Evolutionary conservation across 2,797 vertebrate species (phyloP).

Genomic region (Pseudomugil tenellus): DNA sequence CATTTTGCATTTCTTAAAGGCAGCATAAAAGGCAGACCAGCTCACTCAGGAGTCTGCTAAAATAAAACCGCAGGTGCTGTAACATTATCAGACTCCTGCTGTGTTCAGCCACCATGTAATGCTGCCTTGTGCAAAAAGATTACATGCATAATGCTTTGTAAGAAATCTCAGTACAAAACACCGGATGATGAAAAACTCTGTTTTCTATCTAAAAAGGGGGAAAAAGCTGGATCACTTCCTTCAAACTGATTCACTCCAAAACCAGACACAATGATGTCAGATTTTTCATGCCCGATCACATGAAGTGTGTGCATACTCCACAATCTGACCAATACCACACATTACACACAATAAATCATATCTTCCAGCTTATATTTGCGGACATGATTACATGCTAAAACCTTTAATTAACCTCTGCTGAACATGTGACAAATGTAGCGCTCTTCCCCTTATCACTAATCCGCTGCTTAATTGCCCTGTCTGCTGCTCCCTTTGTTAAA

Average conservation of each 20-base stretch:
- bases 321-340: constrained; percentile 12
- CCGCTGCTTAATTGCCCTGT: constrained; percentile 58
- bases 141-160: constrained; percentile 24
- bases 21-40: background rate
- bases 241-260: background rate
- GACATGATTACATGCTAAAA: constrained; percentile 18
- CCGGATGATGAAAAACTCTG: background rate
- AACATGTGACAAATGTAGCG: constrained; percentile 62
- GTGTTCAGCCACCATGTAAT: constrained; percentile 21
- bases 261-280: background rate
- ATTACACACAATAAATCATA: constrained; percentile 46
- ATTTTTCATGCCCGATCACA: constrained; percentile 10
- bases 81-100: constrained; percentile 20
- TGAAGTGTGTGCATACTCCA: constrained; percentile 7
- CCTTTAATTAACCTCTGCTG: constrained; percentile 67
- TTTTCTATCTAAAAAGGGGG: background rate
- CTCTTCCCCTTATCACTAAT: constrained; percentile 60
- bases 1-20: constrained; percentile 9
- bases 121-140: constrained; percentile 20
- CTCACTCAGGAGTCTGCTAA: constrained; percentile 17
- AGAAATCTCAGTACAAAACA: background rate
- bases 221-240: background rate
- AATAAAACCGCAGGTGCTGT: constrained; percentile 29
- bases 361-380: constrained; percentile 28
- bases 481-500: constrained; percentile 54